Conservation (phyloP, 1,140 invertebrate genomes). For the Drepana arcuata region DNA sequence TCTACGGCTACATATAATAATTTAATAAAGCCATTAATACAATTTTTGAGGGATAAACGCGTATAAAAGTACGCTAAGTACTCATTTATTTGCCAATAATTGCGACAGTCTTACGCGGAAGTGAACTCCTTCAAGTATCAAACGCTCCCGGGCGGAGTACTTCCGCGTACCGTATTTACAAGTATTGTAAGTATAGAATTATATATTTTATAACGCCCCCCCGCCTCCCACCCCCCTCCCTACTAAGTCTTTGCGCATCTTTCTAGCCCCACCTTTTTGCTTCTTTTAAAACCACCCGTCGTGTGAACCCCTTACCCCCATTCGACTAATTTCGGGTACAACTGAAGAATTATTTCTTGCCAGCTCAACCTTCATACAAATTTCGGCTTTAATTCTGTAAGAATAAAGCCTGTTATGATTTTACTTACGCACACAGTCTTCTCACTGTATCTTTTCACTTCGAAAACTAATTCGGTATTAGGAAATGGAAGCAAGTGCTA, state of each 20-base stretch:
- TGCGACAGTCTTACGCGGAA: constrained; percentile 1
- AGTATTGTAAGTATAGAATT: constrained; percentile 73
- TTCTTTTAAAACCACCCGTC: constrained; percentile 69
- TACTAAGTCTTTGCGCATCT: constrained; percentile 72
- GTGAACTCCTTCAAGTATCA: constrained; percentile 24
- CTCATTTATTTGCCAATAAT: too few species aligned
- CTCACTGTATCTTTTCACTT: constrained; percentile 71
- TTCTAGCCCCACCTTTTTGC: constrained; percentile 70
- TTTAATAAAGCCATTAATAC: too few species aligned
- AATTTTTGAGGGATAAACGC: too few species aligned
- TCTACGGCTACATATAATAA: too few species aligned
- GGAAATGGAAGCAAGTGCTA: constrained; percentile 61
- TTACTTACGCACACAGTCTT: constrained; percentile 45
- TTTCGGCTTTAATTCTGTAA: constrained; percentile 23
- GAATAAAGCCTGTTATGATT: constrained; percentile 27
- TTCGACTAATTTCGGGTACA: constrained; percentile 71
- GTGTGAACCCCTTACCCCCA: constrained; percentile 67
- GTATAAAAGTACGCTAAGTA: too few species aligned
- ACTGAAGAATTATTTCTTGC: constrained; percentile 69
- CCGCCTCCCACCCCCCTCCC: constrained; percentile 42
- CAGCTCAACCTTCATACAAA: constrained; percentile 18
- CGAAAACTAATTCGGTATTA: constrained; percentile 70
- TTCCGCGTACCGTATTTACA: constrained; percentile 70
- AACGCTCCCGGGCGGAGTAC: constrained; percentile 23
- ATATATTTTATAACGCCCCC: constrained; percentile 70